A percentile compares a stretch with the other conserved stretches of the same genome.
Evolutionary conservation across 2,797 vertebrate genomes (phyloP).

Genomic region (Lindbergichthys nudifrons): DNA sequence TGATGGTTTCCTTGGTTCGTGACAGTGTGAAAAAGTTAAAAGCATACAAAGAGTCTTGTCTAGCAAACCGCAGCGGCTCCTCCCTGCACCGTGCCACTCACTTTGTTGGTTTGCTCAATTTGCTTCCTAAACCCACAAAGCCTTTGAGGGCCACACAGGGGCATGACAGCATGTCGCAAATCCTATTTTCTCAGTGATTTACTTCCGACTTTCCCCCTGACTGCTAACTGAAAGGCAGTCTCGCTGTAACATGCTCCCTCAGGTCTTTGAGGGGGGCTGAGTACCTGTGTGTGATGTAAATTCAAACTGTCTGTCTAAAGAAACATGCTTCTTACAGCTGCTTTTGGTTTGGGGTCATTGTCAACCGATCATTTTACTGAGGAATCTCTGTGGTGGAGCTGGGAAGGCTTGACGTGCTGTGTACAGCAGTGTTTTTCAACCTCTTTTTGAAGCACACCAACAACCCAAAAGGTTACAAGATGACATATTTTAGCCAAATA

Average conservation of each 20-base stretch:
- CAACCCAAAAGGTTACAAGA: too few species aligned
- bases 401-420: slow-evolving; percentile 31
- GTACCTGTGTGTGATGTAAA: slow-evolving; percentile 34
- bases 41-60: slow-evolving; percentile 66
- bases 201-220: slow-evolving; percentile 37
- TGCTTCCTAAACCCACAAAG: slow-evolving; percentile 75
- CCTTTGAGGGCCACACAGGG: slow-evolving; percentile 72
- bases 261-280: background rate
- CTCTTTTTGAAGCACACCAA: too few species aligned
- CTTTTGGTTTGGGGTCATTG: slow-evolving; percentile 47
- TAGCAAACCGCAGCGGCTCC: slow-evolving; percentile 72
- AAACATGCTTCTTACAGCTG: slow-evolving; percentile 48
- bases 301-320: slow-evolving; percentile 34
- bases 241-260: slow-evolving; percentile 13
- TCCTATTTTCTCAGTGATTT: slow-evolving; percentile 64
- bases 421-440: slow-evolving; percentile 12
- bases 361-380: slow-evolving; percentile 47
- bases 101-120: slow-evolving; percentile 78
- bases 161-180: slow-evolving; percentile 64
- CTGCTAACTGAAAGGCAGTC: slow-evolving; percentile 19
- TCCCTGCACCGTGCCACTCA: slow-evolving; percentile 72
- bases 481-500: too few species aligned
- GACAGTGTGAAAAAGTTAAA: slow-evolving; percentile 51
- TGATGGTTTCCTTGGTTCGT: slow-evolving; percentile 35
- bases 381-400: slow-evolving; percentile 49